These are phyloP conservation scores for Aleiodes alternator DNA, from an alignment of 2,888 invertebrate species.

Conservation along the genomic window DNA sequence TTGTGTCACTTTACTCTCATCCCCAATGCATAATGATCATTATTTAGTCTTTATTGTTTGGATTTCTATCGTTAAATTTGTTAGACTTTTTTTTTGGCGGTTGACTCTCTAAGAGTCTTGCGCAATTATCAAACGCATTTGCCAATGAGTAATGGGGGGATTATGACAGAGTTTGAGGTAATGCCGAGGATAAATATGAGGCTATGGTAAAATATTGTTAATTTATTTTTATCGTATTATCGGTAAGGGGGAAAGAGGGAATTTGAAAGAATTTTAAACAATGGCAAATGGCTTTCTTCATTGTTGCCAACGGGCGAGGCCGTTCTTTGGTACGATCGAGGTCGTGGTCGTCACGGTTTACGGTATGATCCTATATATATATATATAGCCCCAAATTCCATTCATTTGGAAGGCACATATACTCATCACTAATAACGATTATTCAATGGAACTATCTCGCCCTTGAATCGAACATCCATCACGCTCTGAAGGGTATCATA, in stretches of 20 bases:
- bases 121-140: background rate
- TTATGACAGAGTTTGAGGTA: slow-evolving; percentile 17
- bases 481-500: background rate
- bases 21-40: too few species aligned
- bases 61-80: too few species aligned
- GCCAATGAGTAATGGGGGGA: slow-evolving; percentile 7
- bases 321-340: slow-evolving; percentile 47
- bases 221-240: slow-evolving; percentile 13
- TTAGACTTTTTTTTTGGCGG: background rate
- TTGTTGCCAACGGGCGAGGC: slow-evolving; percentile 24
- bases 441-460: slow-evolving; percentile 47
- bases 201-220: slow-evolving; percentile 3
- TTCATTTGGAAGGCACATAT: slow-evolving; percentile 33
- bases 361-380: slow-evolving; percentile 35
- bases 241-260: background rate
- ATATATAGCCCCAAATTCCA: slow-evolving; percentile 43
- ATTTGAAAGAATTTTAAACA: slow-evolving; percentile 21
- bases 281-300: slow-evolving; percentile 36
- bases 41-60: too few species aligned
- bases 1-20: too few species aligned
- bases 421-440: slow-evolving; percentile 37
- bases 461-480: slow-evolving; percentile 47
- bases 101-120: background rate
- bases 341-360: slow-evolving; percentile 52
- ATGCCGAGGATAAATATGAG: background rate